phyloP scores from a whole-genome alignment of 2,888 invertebrate genomes.

The Zaprionus bogoriensis region DNA sequence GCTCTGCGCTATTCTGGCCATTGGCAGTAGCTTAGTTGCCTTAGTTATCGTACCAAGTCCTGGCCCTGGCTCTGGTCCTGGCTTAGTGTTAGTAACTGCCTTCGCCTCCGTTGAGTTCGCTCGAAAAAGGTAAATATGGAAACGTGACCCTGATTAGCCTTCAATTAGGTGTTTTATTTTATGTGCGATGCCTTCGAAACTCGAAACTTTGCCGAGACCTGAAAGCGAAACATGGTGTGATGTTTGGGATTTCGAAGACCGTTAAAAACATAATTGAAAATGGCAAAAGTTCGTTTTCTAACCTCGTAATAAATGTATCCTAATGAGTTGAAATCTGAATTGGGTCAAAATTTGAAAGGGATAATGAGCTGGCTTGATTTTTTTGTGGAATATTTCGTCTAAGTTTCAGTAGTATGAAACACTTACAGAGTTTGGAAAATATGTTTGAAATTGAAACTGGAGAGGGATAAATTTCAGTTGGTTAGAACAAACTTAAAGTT shows the following conservation, averaged over 20 bases:
- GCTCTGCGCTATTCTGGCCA: constrained; percentile 28
- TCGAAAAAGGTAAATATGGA: constrained; percentile 18
- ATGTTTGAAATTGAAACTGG: too few species aligned
- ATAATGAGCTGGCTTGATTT: too few species aligned
- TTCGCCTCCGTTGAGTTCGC: background rate
- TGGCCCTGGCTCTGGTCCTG: background rate
- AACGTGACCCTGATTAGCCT: constrained; percentile 32
- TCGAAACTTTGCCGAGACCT: background rate
- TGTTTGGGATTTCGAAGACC: background rate
- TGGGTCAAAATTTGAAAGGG: too few species aligned
- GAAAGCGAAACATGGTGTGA: background rate
- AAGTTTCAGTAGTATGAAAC: too few species aligned
- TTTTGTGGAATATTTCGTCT: too few species aligned
- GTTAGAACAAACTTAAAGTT: too few species aligned
- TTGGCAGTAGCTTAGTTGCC: constrained; percentile 52
- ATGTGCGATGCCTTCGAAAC: too few species aligned
- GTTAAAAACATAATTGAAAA: background rate
- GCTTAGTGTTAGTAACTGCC: background rate
- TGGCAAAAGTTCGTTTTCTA: background rate
- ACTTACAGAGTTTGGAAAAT: too few species aligned
- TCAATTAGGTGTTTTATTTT: constrained; percentile 43
- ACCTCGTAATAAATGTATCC: background rate
- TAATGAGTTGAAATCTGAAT: too few species aligned
- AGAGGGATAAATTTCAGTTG: too few species aligned
- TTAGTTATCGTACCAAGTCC: constrained; percentile 15